A percentile compares a stretch with the other conserved stretches of the same genome.
These are phyloP conservation scores for Excalfactoria chinensis DNA, from an alignment of 2,113 vertebrate genomes.

Conservation along the genomic window DNA sequence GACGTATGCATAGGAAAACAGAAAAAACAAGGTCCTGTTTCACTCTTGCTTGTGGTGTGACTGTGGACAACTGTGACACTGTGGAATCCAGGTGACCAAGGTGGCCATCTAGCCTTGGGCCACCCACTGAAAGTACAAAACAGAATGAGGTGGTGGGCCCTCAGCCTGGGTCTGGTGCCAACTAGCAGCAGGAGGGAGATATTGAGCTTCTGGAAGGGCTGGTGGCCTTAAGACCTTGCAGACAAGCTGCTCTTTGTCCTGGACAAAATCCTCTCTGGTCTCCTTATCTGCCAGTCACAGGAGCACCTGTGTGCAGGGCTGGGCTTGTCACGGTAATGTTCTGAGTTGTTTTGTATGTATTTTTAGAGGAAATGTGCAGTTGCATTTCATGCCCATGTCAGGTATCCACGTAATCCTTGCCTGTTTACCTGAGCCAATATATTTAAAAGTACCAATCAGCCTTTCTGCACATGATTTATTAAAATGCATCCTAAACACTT, in stretches of 20 bases:
- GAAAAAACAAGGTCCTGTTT: neutral
- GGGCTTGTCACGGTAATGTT: neutral
- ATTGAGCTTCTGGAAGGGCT: neutral
- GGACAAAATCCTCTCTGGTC: neutral
- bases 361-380: neutral
- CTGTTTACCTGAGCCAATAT: neutral
- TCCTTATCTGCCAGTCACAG: neutral
- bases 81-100: neutral
- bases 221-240: neutral
- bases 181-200: neutral
- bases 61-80: neutral
- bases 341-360: neutral
- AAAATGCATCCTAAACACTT: neutral
- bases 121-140: neutral
- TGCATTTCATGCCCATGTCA: neutral
- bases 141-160: neutral
- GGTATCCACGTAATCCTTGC: neutral
- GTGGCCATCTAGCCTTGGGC: neutral
- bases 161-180: neutral
- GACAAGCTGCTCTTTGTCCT: neutral
- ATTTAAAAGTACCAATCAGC: neutral
- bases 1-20: neutral
- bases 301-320: neutral
- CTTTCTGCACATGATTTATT: neutral
- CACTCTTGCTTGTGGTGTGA: accelerated